A percentile compares a stretch with the other conserved stretches of the same genome.
Evolutionary conservation across 2,888 invertebrate genomes (phyloP).

Genomic region (Galerucella nymphaeae): DNA sequence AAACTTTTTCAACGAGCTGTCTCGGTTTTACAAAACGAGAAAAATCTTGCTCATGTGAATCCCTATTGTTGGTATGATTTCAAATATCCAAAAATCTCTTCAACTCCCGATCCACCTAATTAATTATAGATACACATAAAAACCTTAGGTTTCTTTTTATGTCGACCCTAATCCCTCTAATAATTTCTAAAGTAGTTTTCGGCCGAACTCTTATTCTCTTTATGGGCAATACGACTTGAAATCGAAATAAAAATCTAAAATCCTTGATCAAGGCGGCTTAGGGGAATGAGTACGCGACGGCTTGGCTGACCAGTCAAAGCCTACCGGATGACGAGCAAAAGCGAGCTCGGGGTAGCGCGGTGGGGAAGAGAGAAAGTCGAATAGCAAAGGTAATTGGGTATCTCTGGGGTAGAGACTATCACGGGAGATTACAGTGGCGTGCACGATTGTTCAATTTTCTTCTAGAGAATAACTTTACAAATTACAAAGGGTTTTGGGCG

Average conservation of each 20-base stretch:
- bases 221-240: conserved; percentile 34
- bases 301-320: conserved; percentile 53
- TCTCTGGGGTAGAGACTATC: conserved; percentile 46
- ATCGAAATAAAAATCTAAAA: conserved; percentile 53
- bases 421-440: conserved; percentile 44
- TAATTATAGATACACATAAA: conserved; percentile 32
- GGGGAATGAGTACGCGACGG: conserved; percentile 45
- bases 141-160: conserved; percentile 31
- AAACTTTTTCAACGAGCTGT: no score
- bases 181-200: conserved; percentile 33
- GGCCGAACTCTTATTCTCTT: conserved; percentile 31
- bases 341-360: conserved; percentile 8
- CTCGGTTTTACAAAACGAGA: no score
- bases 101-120: conserved; percentile 20
- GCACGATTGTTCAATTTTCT: background rate
- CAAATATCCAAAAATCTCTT: background rate
- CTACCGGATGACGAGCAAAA: conserved; percentile 33
- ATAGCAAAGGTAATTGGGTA: conserved; percentile 56
- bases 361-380: conserved; percentile 49
- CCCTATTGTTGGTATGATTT: no score
- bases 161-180: conserved; percentile 35
- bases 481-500: no score
- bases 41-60: no score
- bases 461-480: no score
- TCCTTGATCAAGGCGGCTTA: conserved; percentile 56